These are phyloP conservation scores for Macquaria australasica DNA, from an alignment of 2,113 vertebrate species.

Conservation along the genomic window DNA sequence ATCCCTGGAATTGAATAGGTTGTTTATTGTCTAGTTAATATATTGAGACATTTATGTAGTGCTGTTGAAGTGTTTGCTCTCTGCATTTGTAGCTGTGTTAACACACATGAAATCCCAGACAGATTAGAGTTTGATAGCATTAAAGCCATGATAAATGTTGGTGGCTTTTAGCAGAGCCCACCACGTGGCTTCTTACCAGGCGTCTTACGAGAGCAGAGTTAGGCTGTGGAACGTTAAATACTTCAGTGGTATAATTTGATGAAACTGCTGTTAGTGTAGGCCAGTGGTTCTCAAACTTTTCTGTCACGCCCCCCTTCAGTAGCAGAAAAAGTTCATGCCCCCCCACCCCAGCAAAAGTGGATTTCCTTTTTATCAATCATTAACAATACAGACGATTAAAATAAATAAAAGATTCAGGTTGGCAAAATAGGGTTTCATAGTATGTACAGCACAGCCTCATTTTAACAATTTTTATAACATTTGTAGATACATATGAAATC, in stretches of 20 bases:
- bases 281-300: too few species aligned
- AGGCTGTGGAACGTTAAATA: slow-evolving; percentile 42
- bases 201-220: slow-evolving; percentile 43
- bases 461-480: not conserved
- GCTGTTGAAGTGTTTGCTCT: slow-evolving; percentile 82
- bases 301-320: too few species aligned
- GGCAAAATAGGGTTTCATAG: not conserved
- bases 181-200: slow-evolving; percentile 40
- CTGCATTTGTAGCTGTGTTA: slow-evolving; percentile 81
- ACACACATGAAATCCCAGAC: slow-evolving; percentile 83
- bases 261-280: not conserved
- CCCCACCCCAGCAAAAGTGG: too few species aligned
- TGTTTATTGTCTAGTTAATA: slow-evolving; percentile 84
- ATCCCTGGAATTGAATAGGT: slow-evolving; percentile 83
- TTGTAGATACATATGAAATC: not conserved
- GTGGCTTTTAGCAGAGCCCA: slow-evolving; percentile 67
- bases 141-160: slow-evolving; percentile 76
- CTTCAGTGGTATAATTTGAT: slow-evolving; percentile 48
- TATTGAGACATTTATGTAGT: slow-evolving; percentile 83
- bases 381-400: too few species aligned
- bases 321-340: too few species aligned
- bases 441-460: not conserved
- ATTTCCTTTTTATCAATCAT: too few species aligned
- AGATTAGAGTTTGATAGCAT: slow-evolving; percentile 82
- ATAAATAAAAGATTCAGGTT: too few species aligned